phyloP scores from a whole-genome alignment of 2,888 invertebrate species.

The Calephelis perditalis region DNA sequence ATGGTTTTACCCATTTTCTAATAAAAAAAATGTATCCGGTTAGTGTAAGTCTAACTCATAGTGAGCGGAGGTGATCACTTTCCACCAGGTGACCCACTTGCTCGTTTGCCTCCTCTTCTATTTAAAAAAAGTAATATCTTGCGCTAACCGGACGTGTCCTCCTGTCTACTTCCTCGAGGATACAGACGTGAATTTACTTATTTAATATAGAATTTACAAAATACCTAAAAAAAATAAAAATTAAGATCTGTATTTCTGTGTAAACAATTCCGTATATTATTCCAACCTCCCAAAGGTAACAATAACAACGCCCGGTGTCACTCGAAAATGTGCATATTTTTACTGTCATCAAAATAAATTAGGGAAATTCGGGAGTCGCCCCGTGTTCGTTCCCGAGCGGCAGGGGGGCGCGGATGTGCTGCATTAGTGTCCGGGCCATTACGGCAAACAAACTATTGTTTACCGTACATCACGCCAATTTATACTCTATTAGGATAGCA shows the following conservation, averaged over 20 bases:
- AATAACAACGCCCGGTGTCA: slow-evolving; percentile 23
- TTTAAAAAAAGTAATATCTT: no score
- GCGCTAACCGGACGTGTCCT: no score
- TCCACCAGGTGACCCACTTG: no score
- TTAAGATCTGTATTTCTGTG: background rate
- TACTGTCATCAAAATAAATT: slow-evolving; percentile 34
- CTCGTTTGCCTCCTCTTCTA: no score
- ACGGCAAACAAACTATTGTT: slow-evolving; percentile 33
- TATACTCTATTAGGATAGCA: background rate
- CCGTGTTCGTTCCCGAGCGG: slow-evolving; percentile 17
- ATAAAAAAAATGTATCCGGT: no score
- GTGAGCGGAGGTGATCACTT: no score
- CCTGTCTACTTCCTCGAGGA: no score
- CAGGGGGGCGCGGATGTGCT: slow-evolving; percentile 42
- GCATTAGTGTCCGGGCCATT: slow-evolving; percentile 45
- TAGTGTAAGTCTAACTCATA: no score
- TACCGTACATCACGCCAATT: slow-evolving; percentile 1
- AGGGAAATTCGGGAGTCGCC: slow-evolving; percentile 33
- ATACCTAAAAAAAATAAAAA: no score
- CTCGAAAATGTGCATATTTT: slow-evolving; percentile 30
- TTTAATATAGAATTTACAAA: no score
- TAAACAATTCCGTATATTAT: background rate
- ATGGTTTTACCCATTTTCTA: no score
- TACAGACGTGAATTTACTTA: no score
- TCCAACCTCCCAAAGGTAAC: background rate